Evolutionary conservation across 2,888 invertebrate species (phyloP), one percentile per base, ranked within the genome.

Genomic region (Artemia sinica): DNA sequence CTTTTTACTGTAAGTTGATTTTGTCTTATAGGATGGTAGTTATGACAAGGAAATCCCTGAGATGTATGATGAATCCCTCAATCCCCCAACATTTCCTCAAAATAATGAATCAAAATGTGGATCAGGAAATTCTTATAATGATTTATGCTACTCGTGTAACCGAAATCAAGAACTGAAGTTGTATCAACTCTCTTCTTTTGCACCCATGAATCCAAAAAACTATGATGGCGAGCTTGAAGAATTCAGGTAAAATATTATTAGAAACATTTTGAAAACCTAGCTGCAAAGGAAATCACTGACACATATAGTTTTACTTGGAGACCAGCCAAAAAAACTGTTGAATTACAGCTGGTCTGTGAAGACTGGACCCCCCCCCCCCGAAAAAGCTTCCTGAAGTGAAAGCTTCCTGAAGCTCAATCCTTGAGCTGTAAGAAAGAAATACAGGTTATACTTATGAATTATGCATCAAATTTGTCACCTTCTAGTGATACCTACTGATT

Each of bases 21-120:
- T 58, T 18, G n/a, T 9, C 18, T n/a, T 58, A 10, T 18, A 58
- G 58, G 58, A 58, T 58, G 58, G 58, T 14, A 58, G 10, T 18
- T 58, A 58, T 10, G 18, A 58, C 58, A 58, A 18, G 18, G 58
- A 58, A n/a, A 58, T 58, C n/a, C 58, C 58, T 14, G 58, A 58
- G 18, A 58, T 58, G 58, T 18, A 58, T 58, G 58, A 58, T 58
- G 58, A 58, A 58, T 58, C 58, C n/a, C 10, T 58, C 14, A 58
- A 58, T 18, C 8, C 18, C 58, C n/a, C n/a, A 58, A 10, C n/a
- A 8, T 58, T 58, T 18, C n/a, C 58, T 10, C 18, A n/a, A 58
- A 58, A 58, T 58, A 18, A n/a, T 58, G 58, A 58, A n/a, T 58
- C 10, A 14, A 28, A 28, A 28, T 4, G 28, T 28, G 28, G 28